phyloP scores from a whole-genome alignment of 2,797 vertebrate genomes.

The Pseudochromis fuscus region DNA sequence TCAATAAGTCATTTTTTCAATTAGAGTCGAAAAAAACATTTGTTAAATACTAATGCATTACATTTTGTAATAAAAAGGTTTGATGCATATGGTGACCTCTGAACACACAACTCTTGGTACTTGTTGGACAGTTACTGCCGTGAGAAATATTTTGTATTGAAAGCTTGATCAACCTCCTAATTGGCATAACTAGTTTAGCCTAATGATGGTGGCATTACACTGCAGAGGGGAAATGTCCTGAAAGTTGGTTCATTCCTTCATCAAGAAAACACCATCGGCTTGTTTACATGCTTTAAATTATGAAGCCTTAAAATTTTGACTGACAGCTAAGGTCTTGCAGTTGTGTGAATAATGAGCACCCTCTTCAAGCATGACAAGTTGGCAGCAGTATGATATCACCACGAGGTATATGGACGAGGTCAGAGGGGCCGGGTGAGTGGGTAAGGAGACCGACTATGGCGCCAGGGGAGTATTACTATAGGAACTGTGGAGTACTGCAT shows the following conservation, averaged over 20 bases:
- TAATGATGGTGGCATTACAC: constrained; percentile 6
- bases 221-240: not conserved
- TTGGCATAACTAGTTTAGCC: constrained; percentile 6
- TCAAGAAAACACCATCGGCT: not conserved
- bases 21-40: constrained; percentile 16
- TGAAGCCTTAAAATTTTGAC: not conserved
- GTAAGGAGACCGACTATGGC: not conserved
- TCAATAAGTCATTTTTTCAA: constrained; percentile 13
- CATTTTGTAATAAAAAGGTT: constrained; percentile 4
- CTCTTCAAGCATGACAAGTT: no score
- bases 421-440: not conserved
- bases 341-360: constrained; percentile 11
- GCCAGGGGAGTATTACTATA: not conserved
- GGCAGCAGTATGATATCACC: constrained; percentile 5
- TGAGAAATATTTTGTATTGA: constrained; percentile 11
- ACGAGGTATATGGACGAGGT: not conserved
- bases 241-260: not conserved
- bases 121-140: not conserved
- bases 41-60: constrained; percentile 7
- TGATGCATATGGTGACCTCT: not conserved
- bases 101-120: constrained; percentile 15
- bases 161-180: constrained; percentile 14
- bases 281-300: not conserved
- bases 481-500: not conserved
- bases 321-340: not conserved